phyloP scores from a whole-genome alignment of 2,113 vertebrate genomes.

The Pluvialis apricaria region DNA sequence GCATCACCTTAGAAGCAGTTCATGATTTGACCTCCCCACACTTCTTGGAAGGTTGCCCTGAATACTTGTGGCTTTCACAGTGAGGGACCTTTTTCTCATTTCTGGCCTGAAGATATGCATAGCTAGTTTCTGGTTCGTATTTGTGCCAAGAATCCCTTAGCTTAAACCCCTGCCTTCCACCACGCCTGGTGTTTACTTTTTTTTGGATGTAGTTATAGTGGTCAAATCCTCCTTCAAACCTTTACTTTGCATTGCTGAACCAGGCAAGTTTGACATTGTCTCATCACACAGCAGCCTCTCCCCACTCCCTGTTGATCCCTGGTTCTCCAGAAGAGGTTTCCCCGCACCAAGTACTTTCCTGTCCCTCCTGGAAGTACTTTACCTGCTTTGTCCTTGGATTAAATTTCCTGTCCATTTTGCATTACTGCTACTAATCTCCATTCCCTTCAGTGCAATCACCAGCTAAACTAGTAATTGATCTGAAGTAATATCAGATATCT shows the following conservation, averaged over 20 bases:
- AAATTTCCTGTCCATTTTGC: neutral
- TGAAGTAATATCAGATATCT: neutral
- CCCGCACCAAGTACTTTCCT: neutral
- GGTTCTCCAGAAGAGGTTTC: neutral
- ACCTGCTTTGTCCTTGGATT: neutral
- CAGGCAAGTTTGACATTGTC: neutral
- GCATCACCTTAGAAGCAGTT: neutral
- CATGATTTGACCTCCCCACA: neutral
- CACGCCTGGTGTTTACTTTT: neutral
- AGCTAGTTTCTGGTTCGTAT: neutral
- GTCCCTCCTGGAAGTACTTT: neutral
- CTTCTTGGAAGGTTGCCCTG: neutral
- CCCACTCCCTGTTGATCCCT: accelerated
- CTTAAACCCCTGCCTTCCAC: neutral
- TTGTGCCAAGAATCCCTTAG: neutral
- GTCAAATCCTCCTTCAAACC: neutral
- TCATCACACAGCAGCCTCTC: neutral
- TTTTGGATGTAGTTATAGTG: neutral
- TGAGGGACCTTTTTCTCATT: neutral
- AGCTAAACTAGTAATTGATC: neutral
- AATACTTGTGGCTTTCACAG: neutral
- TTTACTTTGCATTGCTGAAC: neutral
- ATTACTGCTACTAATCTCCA: neutral
- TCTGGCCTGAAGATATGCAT: neutral
- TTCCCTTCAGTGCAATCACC: neutral